Conservation (phyloP, 2,888 invertebrate species). For the Lasioglossum lativentre region DNA sequence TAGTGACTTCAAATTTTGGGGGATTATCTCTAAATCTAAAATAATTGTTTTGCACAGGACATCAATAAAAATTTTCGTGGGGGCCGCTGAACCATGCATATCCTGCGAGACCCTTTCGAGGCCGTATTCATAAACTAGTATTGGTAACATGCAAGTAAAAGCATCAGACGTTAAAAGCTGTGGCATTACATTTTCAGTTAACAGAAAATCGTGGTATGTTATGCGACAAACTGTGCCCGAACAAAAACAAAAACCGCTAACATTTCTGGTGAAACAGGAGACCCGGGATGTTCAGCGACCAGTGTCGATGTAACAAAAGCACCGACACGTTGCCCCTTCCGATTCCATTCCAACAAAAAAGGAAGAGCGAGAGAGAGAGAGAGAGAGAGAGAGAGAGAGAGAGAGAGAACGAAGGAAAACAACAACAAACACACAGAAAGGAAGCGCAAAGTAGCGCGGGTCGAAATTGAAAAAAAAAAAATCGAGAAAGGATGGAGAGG, state of each 20-base stretch:
- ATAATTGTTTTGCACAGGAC: no score
- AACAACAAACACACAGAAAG: not conserved
- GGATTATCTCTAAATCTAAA: no score
- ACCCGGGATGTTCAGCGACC: not conserved
- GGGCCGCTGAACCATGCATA: no score
- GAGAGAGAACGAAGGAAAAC: not conserved
- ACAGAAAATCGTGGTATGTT: not conserved
- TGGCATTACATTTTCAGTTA: not conserved
- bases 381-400: not conserved
- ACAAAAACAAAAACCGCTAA: not conserved
- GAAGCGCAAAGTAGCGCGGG: not conserved
- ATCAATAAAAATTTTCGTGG: no score
- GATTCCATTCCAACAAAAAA: not conserved
- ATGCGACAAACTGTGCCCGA: not conserved
- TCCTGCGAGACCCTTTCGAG: no score
- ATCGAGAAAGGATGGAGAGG: not conserved
- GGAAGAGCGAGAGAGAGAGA: no score
- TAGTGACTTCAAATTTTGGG: no score
- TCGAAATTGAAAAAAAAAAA: constrained; percentile 5
- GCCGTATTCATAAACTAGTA: no score
- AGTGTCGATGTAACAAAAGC: not conserved
- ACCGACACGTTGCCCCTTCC: not conserved
- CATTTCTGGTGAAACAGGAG: not conserved
- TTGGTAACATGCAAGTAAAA: no score
- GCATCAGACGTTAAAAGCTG: not conserved